Conservation (phyloP, 2,797 vertebrate genomes). For the Picus viridis region DNA sequence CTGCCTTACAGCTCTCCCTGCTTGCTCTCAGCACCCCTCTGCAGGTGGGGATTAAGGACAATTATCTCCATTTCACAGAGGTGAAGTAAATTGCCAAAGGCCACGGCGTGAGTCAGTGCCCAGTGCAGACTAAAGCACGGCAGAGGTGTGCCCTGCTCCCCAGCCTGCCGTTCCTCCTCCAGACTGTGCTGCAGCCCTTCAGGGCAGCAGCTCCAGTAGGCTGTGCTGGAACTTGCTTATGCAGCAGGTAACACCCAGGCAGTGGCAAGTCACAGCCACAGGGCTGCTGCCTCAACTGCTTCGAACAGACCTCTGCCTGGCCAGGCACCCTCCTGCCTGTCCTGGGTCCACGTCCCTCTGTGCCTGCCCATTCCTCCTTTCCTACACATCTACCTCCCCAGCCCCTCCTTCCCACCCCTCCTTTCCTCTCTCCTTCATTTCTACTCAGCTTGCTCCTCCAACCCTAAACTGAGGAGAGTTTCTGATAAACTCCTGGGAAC, state of each 20-base stretch:
- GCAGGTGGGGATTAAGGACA: neutral
- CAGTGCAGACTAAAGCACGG: neutral
- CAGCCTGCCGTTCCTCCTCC: neutral
- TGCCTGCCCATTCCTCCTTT: neutral
- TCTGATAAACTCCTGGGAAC: neutral
- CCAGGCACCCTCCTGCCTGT: neutral
- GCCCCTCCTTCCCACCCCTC: neutral
- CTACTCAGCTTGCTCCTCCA: neutral
- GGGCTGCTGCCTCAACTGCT: neutral
- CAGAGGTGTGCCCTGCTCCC: neutral
- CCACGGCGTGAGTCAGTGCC: conserved; percentile 36
- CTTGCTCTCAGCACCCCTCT: neutral
- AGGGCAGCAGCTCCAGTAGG: conserved; percentile 41
- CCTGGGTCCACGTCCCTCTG: neutral
- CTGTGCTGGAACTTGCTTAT: conserved; percentile 36
- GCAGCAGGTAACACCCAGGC: conserved; percentile 11
- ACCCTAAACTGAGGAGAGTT: neutral
- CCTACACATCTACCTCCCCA: neutral
- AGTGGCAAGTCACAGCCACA: neutral
- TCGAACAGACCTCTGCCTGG: neutral
- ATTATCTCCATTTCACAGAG: conserved; percentile 43
- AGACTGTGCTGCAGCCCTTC: conserved; percentile 11
- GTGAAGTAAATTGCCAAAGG: conserved; percentile 57
- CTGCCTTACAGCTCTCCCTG: neutral
- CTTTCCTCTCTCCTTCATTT: neutral